Evolutionary conservation across 1,140 invertebrate species (phyloP).

Genomic region (Myzus persicae): DNA sequence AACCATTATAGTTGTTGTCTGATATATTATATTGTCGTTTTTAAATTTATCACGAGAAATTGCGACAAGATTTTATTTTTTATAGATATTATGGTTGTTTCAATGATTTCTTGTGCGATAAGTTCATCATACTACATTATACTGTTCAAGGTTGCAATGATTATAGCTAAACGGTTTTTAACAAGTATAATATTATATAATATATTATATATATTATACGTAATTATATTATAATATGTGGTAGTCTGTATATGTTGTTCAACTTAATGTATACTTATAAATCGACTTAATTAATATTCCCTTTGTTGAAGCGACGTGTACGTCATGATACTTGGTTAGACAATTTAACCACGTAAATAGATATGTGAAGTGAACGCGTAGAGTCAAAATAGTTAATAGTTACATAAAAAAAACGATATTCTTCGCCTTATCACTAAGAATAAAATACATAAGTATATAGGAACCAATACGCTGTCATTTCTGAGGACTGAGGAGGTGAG

Average conservation of each 20-base stretch:
- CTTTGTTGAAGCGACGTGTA: neutral
- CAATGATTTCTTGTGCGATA: neutral
- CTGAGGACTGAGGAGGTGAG: too few species aligned
- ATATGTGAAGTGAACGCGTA: neutral
- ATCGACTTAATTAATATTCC: neutral
- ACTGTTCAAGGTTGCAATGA: neutral
- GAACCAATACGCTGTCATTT: too few species aligned
- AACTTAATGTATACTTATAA: neutral
- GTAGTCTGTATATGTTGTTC: neutral
- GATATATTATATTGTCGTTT: neutral
- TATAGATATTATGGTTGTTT: neutral
- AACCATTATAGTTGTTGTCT: neutral
- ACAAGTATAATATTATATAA: neutral
- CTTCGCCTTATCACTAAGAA: neutral
- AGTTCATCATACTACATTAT: neutral
- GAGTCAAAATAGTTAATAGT: neutral
- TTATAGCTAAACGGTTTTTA: neutral
- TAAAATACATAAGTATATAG: neutral
- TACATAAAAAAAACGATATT: neutral
- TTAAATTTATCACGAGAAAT: neutral
- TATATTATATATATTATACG: neutral
- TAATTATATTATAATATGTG: neutral
- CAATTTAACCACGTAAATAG: neutral
- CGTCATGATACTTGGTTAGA: neutral
- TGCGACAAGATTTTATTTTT: neutral